Conservation (phyloP, 2,113 vertebrate species). For the Rousettus leschenaultii region DNA sequence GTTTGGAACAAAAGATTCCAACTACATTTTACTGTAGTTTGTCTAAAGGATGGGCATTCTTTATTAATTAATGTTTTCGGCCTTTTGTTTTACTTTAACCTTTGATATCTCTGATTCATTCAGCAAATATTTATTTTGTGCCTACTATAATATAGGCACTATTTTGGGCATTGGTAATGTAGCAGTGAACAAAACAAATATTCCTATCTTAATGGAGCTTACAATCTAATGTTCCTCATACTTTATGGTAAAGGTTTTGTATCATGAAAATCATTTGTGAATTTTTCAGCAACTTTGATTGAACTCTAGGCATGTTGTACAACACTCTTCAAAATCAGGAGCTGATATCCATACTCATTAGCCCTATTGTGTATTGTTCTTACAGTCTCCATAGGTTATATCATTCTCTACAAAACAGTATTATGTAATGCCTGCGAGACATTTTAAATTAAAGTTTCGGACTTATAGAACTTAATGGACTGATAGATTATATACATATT, state of each 20-base stretch:
- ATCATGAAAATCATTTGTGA: slow-evolving; percentile 11
- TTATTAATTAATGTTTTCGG: neutral
- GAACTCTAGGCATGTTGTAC: neutral
- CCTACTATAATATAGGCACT: neutral
- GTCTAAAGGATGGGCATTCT: neutral
- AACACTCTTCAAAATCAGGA: neutral
- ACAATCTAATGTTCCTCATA: neutral
- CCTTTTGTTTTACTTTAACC: neutral
- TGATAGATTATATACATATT: neutral
- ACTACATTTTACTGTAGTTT: neutral
- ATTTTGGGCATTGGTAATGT: neutral
- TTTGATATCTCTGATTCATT: neutral
- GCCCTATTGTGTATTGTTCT: neutral
- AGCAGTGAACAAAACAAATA: neutral
- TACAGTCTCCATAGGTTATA: neutral
- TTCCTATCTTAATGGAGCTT: neutral
- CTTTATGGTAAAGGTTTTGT: slow-evolving; percentile 13
- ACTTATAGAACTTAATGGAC: neutral
- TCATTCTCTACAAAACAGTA: neutral
- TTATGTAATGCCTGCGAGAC: neutral
- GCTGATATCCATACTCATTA: neutral
- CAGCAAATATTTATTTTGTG: neutral
- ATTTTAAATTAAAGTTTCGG: slow-evolving; percentile 5
- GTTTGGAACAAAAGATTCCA: neutral
- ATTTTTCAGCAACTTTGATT: neutral